Conservation (phyloP, 2,888 invertebrate species). For the Lithosia quadra region DNA sequence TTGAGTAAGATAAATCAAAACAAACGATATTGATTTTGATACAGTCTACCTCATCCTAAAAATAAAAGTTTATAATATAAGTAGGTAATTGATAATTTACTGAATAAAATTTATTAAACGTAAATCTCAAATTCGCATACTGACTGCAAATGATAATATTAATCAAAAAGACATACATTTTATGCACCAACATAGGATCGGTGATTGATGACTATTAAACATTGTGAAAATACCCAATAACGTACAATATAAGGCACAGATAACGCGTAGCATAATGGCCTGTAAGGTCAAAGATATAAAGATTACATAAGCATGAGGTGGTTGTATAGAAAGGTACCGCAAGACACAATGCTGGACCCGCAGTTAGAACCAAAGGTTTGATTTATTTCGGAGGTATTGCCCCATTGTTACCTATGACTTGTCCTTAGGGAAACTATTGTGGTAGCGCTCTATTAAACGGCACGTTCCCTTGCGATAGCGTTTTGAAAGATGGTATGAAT, state of each 20-base stretch:
- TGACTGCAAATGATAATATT: neutral
- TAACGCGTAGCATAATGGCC: conserved; percentile 33
- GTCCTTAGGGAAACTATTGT: conserved; percentile 46
- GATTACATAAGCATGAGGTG: conserved; percentile 17
- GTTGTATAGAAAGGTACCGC: conserved; percentile 15
- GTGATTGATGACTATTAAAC: conserved; percentile 37
- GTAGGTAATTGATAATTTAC: too few species aligned
- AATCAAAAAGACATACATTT: conserved; percentile 35
- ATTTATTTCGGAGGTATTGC: conserved; percentile 54
- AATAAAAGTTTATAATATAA: too few species aligned
- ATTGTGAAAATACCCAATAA: conserved; percentile 28
- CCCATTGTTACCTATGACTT: conserved; percentile 54
- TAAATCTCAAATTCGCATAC: neutral
- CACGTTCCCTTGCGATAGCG: conserved; percentile 47
- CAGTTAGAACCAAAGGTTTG: conserved; percentile 49
- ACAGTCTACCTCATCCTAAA: too few species aligned
- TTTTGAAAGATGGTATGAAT: conserved; percentile 48
- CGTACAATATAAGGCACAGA: conserved; percentile 25
- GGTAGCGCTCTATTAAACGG: conserved; percentile 46
- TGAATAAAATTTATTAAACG: too few species aligned
- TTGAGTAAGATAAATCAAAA: too few species aligned
- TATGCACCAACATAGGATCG: conserved; percentile 46
- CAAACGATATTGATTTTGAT: too few species aligned
- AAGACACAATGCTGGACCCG: conserved; percentile 37
- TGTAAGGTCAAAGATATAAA: conserved; percentile 24